phyloP scores from a whole-genome alignment of 2,797 vertebrate species.

The Cossypha caffra region DNA sequence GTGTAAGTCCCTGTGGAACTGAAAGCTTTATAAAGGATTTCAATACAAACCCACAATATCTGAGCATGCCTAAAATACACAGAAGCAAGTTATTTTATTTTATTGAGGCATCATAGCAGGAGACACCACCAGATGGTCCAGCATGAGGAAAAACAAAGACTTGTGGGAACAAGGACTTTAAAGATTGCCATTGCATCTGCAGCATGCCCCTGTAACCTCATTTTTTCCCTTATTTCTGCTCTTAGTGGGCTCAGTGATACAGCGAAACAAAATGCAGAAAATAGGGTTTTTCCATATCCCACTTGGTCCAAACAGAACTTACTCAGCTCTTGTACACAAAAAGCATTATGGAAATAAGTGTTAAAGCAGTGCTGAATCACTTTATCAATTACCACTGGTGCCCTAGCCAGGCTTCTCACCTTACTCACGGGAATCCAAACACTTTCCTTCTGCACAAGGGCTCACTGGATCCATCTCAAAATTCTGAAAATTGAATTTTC shows the following conservation, averaged over 20 bases:
- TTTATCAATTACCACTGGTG: not conserved
- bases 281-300: not conserved
- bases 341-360: not conserved
- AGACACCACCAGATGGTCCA: not conserved
- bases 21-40: not conserved
- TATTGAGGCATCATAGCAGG: not conserved
- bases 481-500: not conserved
- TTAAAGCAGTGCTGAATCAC: not conserved
- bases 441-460: not conserved
- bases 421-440: not conserved
- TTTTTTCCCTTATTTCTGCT: not conserved
- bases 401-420: not conserved
- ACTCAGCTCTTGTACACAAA: not conserved
- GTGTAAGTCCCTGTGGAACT: not conserved
- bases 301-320: not conserved
- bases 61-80: not conserved
- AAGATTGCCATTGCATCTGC: not conserved
- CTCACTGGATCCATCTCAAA: not conserved
- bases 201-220: not conserved
- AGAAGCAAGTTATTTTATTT: not conserved
- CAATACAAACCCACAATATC: not conserved
- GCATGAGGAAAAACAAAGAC: not conserved
- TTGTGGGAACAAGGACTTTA: not conserved
- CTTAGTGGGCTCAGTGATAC: rapidly evolving
- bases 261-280: not conserved